These are phyloP conservation scores for Castor canadensis DNA, from an alignment of 2,113 vertebrate species.

Conservation along the genomic window DNA sequence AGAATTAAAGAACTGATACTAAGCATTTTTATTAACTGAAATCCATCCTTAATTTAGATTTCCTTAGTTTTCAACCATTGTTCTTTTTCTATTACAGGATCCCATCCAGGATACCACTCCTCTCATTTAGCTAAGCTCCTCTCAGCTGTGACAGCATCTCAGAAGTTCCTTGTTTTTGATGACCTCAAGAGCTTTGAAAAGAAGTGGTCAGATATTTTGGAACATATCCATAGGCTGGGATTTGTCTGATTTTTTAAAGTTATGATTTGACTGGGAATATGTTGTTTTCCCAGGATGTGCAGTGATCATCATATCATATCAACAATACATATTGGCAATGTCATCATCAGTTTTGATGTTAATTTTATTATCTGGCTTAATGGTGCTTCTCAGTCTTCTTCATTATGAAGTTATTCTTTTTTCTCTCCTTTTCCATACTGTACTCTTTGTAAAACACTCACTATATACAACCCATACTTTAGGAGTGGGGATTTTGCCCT, in stretches of 20 bases:
- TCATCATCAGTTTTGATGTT: neutral
- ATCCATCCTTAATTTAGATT: neutral
- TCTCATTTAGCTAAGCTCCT: no score
- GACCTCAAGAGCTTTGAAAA: neutral
- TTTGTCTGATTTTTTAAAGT: neutral
- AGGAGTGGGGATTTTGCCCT: neutral
- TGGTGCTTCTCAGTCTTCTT: neutral
- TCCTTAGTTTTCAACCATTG: neutral
- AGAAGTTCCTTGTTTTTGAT: neutral
- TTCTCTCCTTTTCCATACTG: neutral
- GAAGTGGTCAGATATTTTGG: neutral
- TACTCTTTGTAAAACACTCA: neutral
- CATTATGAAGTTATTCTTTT: neutral
- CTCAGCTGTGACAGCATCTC: neutral
- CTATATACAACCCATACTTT: neutral
- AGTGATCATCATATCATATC: neutral
- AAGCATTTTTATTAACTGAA: conserved; percentile 21
- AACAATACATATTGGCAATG: neutral
- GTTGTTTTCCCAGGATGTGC: neutral
- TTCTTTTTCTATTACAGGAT: neutral
- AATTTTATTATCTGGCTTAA: neutral
- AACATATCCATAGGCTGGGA: neutral
- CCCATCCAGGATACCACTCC: neutral
- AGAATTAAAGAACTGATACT: neutral
- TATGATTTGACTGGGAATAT: neutral